These are phyloP conservation scores for Synergus gifuensis DNA, from an alignment of 2,888 invertebrate species.

Conservation along the genomic window DNA sequence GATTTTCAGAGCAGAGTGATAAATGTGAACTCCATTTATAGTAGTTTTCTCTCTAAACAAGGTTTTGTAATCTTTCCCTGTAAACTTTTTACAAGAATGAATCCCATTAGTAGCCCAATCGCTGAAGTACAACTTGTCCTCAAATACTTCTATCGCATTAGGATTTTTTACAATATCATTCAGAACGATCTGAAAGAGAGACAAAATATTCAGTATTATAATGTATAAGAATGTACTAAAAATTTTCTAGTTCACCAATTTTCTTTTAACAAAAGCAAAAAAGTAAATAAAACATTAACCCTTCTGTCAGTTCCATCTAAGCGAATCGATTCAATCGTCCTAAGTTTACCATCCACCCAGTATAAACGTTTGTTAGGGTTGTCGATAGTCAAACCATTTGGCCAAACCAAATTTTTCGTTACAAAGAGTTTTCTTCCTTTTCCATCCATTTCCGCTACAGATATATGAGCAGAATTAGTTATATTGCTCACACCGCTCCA, in stretches of 20 bases:
- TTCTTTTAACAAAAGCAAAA: not conserved
- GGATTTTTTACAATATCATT: conserved; percentile 87
- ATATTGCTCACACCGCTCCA: conserved; percentile 93
- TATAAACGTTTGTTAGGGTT: conserved; percentile 88
- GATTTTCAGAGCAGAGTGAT: conserved; percentile 84
- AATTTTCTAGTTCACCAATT: too few relatives aligned
- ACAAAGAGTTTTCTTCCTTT: conserved; percentile 82
- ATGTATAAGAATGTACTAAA: not conserved
- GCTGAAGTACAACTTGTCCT: conserved; percentile 93
- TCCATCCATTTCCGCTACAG: conserved; percentile 92
- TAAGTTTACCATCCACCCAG: conserved; percentile 90
- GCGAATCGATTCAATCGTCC: conserved; percentile 82
- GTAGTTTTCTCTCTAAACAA: conserved; percentile 79
- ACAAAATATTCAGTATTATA: not conserved
- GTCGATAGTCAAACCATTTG: conserved; percentile 93
- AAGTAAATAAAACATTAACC: conserved; percentile 72
- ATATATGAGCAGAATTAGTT: conserved; percentile 82
- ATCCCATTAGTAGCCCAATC: conserved; percentile 90
- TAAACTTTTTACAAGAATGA: conserved; percentile 88
- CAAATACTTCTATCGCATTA: conserved; percentile 91
- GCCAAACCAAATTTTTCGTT: conserved; percentile 84
- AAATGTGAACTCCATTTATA: conserved; percentile 85
- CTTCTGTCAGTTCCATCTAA: conserved; percentile 85
- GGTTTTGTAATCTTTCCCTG: conserved; percentile 82
- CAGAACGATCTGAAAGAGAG: conserved; percentile 74